These are phyloP conservation scores for Spilosoma lubricipeda DNA, from an alignment of 2,888 invertebrate species.

Conservation along the genomic window DNA sequence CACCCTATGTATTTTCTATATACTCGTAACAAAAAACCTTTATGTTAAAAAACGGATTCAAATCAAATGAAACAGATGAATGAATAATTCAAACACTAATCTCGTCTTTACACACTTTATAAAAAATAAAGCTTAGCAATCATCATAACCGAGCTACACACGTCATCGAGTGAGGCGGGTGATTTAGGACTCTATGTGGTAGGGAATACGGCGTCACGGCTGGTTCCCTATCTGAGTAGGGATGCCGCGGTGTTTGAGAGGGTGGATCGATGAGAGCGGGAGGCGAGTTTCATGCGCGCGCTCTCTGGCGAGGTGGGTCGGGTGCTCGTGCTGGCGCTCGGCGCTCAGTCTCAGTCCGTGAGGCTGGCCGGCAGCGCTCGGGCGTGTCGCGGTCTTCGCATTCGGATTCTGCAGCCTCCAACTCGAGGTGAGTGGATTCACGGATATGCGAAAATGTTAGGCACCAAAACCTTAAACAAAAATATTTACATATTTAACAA, in stretches of 20 bases:
- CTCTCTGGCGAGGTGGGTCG: slow-evolving; percentile 57
- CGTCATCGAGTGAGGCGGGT: slow-evolving; percentile 47
- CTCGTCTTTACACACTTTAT: slow-evolving; percentile 22
- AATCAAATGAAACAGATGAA: slow-evolving; percentile 18
- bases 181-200: slow-evolving; percentile 56
- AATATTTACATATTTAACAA: not conserved
- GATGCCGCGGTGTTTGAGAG: slow-evolving; percentile 50
- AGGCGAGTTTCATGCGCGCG: slow-evolving; percentile 52
- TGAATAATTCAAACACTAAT: slow-evolving; percentile 27
- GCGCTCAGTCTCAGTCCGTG: slow-evolving; percentile 72
- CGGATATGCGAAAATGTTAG: slow-evolving; percentile 8
- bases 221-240: slow-evolving; percentile 26
- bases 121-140: slow-evolving; percentile 58
- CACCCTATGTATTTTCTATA: not conserved
- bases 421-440: slow-evolving; percentile 59
- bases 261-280: slow-evolving; percentile 79
- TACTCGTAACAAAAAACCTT: not conserved
- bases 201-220: slow-evolving; percentile 44
- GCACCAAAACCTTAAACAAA: slow-evolving; percentile 26
- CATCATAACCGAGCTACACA: slow-evolving; percentile 63
- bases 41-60: not conserved
- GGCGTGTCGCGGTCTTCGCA: slow-evolving; percentile 59
- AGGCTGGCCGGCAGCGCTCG: slow-evolving; percentile 61
- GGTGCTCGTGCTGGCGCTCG: slow-evolving; percentile 13
- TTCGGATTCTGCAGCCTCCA: slow-evolving; percentile 47